Percentiles rank a stretch among this genome's conserved stretches.
These are phyloP conservation scores for Antitype chi DNA, from an alignment of 2,888 invertebrate genomes.

Conservation along the genomic window DNA sequence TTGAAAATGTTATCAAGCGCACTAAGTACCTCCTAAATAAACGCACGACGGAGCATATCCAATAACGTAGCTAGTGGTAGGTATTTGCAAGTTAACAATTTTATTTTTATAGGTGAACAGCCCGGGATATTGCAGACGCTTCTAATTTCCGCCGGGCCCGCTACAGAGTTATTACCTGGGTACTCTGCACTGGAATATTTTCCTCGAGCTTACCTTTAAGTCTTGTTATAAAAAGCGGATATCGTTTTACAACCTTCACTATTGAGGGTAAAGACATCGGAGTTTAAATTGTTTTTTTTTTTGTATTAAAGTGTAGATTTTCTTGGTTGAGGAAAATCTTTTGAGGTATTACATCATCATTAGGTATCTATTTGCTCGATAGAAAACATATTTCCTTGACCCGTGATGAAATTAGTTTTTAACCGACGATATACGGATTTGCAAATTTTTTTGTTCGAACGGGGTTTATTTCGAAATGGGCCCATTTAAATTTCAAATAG, in stretches of 20 bases:
- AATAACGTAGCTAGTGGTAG: constrained; percentile 51
- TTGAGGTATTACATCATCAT: background rate
- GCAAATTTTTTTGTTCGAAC: no score
- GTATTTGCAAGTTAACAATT: constrained; percentile 73
- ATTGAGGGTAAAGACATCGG: constrained; percentile 47
- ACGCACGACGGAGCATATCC: constrained; percentile 51
- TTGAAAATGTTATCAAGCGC: background rate
- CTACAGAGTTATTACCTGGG: constrained; percentile 76
- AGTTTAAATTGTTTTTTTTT: constrained; percentile 18
- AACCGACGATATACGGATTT: no score
- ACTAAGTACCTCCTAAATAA: background rate
- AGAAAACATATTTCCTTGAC: background rate
- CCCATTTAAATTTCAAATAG: no score
- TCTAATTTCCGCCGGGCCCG: constrained; percentile 80
- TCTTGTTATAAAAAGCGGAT: constrained; percentile 66
- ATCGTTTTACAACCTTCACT: constrained; percentile 62
- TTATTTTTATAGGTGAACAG: constrained; percentile 77
- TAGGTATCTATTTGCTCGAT: background rate
- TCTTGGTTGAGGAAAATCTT: background rate
- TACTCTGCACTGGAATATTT: constrained; percentile 77
- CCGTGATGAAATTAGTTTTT: background rate
- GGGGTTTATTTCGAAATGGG: no score
- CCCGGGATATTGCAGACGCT: constrained; percentile 80
- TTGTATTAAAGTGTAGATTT: constrained; percentile 8
- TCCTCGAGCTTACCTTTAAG: constrained; percentile 64